Conservation (phyloP, 2,113 vertebrate species). For the Noturus placidus region DNA sequence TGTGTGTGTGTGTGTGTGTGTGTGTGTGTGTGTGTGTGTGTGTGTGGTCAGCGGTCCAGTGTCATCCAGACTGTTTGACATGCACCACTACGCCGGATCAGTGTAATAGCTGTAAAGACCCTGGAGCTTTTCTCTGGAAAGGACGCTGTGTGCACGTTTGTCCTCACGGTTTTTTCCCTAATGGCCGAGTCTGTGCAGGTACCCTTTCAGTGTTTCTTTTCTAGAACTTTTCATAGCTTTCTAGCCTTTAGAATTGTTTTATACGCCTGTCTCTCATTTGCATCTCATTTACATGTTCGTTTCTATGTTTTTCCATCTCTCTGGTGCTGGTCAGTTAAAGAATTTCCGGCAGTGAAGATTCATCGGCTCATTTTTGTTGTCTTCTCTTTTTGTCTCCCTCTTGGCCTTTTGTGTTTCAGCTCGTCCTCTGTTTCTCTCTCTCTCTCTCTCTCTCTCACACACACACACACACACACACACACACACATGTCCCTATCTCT, state of each 20-base stretch:
- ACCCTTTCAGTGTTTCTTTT: not conserved
- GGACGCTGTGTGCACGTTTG: constrained; percentile 78
- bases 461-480: not conserved
- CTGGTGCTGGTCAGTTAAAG: not conserved
- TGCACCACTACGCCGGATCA: constrained; percentile 72
- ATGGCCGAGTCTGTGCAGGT: constrained; percentile 75
- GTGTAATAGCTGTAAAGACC: constrained; percentile 76
- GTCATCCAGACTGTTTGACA: constrained; percentile 78
- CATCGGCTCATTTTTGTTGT: not conserved
- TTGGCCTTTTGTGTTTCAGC: not conserved
- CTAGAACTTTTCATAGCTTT: not conserved
- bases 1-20: constrained; percentile 40
- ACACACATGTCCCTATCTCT: constrained; percentile 16
- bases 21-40: constrained; percentile 42
- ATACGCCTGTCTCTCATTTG: not conserved
- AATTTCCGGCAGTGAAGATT: not conserved
- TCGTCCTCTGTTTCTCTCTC: constrained; percentile 10
- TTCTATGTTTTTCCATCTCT: not conserved
- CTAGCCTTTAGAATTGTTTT: not conserved
- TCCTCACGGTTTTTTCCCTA: constrained; percentile 72
- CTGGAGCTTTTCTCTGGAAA: constrained; percentile 63
- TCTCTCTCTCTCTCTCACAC: not conserved
- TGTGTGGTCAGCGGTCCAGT: constrained; percentile 65
- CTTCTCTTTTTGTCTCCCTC: not conserved
- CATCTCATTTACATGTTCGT: not conserved